Evolutionary conservation across 92 coral and sea anemone species (phyloP).

Genomic region (Siderastrea siderea): DNA sequence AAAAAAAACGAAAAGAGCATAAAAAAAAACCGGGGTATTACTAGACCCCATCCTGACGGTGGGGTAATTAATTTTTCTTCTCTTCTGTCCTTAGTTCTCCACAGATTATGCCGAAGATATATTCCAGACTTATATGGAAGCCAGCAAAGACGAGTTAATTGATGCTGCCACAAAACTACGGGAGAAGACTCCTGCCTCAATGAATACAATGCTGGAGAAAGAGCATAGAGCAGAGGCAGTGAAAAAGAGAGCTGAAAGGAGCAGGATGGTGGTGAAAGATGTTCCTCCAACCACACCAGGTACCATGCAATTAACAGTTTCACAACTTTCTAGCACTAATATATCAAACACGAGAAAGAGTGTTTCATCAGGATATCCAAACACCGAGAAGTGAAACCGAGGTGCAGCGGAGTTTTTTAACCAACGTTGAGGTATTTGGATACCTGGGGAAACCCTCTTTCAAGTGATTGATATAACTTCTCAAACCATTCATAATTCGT

Average conservation of each 20-base stretch:
- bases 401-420: no score
- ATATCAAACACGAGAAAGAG: neutral
- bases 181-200: neutral
- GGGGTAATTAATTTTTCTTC: no score
- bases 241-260: neutral
- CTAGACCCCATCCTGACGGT: no score
- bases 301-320: neutral
- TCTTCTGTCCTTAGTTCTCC: neutral
- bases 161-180: neutral
- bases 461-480: no score
- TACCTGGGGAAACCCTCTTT: no score
- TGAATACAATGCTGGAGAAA: neutral
- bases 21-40: no score
- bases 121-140: neutral
- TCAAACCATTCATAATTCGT: no score
- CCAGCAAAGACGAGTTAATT: neutral
- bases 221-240: neutral
- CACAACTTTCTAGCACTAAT: neutral
- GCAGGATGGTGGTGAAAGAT: neutral
- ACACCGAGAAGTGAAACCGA: no score
- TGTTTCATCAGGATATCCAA: no score
- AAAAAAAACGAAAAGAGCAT: no score
- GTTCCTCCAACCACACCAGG: slow-evolving; percentile 15
- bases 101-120: neutral
- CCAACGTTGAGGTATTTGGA: no score